A percentile compares a stretch with the other conserved stretches of the same genome.
These are phyloP conservation scores for Noctua comes DNA, from an alignment of 2,888 invertebrate genomes.

Conservation along the genomic window DNA sequence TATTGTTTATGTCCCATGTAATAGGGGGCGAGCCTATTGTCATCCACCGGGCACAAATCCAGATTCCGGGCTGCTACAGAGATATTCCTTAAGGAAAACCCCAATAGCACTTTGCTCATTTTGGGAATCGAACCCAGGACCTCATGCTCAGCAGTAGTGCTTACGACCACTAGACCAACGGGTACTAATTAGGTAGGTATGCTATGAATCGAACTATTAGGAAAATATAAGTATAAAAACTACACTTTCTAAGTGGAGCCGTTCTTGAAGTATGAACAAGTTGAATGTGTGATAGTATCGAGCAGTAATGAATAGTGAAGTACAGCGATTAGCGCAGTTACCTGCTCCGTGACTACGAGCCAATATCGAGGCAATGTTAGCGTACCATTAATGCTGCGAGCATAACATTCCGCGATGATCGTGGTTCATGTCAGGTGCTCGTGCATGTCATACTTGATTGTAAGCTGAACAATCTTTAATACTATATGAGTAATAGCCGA, in stretches of 20 bases:
- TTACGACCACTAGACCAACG: neutral
- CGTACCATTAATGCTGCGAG: neutral
- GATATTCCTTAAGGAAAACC: neutral
- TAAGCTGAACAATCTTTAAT: neutral
- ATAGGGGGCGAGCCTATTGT: neutral
- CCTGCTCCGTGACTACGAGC: conserved; percentile 19
- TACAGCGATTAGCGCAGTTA: conserved; percentile 4
- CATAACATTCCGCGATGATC: conserved; percentile 5
- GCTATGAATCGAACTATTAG: neutral
- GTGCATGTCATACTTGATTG: neutral
- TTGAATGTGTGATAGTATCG: neutral
- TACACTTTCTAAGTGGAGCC: neutral
- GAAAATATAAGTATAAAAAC: neutral
- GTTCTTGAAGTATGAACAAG: neutral
- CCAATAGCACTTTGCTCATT: neutral
- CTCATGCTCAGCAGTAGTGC: neutral
- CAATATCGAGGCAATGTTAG: neutral
- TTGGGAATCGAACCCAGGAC: neutral
- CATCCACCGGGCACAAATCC: neutral
- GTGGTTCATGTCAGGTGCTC: neutral
- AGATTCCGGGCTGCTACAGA: no score
- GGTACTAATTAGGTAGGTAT: neutral
- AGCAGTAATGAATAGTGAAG: neutral
- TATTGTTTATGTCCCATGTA: neutral
- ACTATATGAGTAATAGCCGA: neutral